A percentile compares a stretch with the other conserved stretches of the same genome.
These are phyloP conservation scores for Notarius lentiginosus DNA, from an alignment of 2,113 vertebrate species.

Conservation along the genomic window DNA sequence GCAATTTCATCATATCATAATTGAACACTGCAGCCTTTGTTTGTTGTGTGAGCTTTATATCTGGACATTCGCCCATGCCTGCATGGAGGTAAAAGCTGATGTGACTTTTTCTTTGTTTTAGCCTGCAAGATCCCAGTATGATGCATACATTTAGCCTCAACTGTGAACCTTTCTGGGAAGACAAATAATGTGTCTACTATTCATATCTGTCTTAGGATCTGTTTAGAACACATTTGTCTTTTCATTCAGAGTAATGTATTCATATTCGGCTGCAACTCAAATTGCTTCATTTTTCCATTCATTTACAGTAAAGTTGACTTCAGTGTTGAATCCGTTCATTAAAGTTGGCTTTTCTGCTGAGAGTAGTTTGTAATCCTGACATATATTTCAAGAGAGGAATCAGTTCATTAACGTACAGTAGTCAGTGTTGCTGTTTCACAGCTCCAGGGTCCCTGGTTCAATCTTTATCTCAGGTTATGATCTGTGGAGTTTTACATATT, in stretches of 20 bases:
- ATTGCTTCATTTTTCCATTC: neutral
- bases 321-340: neutral
- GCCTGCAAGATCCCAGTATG: neutral
- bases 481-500: neutral
- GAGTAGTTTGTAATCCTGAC: neutral
- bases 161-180: neutral
- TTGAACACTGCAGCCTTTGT: neutral
- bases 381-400: neutral
- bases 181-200: neutral
- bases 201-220: neutral
- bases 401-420: neutral
- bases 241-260: neutral
- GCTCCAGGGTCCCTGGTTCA: neutral
- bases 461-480: neutral
- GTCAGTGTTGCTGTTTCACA: neutral
- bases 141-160: neutral
- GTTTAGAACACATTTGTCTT: neutral
- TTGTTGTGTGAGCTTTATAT: neutral
- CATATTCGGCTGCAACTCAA: neutral
- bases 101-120: neutral
- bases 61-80: neutral
- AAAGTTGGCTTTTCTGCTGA: neutral
- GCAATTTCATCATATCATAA: neutral
- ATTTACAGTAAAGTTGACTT: neutral
- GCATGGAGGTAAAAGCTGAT: neutral